Conservation (phyloP, 2,113 vertebrate species). For the Aegithalos caudatus region DNA sequence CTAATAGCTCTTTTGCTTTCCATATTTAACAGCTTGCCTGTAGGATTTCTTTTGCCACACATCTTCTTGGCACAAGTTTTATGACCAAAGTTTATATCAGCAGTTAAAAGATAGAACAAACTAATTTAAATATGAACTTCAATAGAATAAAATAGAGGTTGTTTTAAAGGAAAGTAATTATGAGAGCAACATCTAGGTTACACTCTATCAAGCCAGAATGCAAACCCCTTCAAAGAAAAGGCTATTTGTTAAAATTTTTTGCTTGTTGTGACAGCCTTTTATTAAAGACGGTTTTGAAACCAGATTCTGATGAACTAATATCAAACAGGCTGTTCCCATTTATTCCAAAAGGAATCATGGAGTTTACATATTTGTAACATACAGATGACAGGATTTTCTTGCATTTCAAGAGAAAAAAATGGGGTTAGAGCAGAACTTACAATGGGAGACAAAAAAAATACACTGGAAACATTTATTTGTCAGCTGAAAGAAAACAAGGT, state of each 20-base stretch:
- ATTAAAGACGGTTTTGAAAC: background rate
- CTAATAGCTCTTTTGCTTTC: background rate
- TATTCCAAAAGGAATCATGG: background rate
- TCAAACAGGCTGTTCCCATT: background rate
- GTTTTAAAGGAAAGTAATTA: background rate
- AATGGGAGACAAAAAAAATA: background rate
- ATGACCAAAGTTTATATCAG: background rate
- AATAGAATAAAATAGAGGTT: background rate
- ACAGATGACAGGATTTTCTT: background rate
- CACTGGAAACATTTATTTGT: background rate
- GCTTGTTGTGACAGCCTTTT: background rate
- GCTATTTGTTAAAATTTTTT: background rate
- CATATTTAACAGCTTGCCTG: background rate
- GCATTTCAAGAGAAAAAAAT: background rate
- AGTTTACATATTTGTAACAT: background rate
- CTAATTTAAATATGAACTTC: background rate
- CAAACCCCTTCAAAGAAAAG: background rate
- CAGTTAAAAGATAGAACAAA: background rate
- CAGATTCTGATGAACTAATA: background rate
- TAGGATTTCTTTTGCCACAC: background rate
- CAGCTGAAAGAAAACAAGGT: background rate
- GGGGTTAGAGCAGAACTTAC: background rate
- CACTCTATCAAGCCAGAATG: background rate
- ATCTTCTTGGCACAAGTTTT: background rate
- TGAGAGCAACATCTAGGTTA: background rate